Base-by-base conservation (phyloP, 2,797 vertebrate species). In the Galagoides demidoff region DNA sequence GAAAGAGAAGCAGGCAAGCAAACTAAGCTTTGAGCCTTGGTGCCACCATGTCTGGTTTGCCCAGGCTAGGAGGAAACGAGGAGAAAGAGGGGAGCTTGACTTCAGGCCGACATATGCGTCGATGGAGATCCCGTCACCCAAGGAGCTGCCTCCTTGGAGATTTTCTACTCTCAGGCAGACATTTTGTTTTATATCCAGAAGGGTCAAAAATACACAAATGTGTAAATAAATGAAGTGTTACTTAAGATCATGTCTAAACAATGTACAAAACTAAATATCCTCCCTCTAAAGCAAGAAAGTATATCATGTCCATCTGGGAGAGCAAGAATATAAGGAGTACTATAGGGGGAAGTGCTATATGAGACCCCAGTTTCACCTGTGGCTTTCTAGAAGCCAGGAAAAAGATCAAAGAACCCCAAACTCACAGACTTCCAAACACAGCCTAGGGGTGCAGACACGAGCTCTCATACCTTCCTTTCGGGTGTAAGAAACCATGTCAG, bases 161-260 rank as follows among this genome's bases (percentile, higher is more conserved):
- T 37, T 59, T 37, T 87, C 89, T 88, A 25, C 71, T 71, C 79
- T 92, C 52, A 45, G 43, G 25, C 31, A 92, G 70, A 94, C 34
- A 70, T 57, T 92, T 23, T 73, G 25, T 57, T 85, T 76, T 77
- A 97, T 37, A 94, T 92, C 39, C 61, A 78, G 68, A 86, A 74
- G 59, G 31, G n/a, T 59, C 74, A 55, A 93, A 96, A 94, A 63
- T 13, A 91, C 13, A 63, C 11, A 83, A 92, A 92, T 11, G n/a
- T 23, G 14, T 90, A 94, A 96, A 96, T 86, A 96, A 84, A 83
- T 49, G 37, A 96, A 95, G 66, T n/a, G 23, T 61, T 31, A 93
- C 70, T 95, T 74, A 88, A 92, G 84, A 93, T 68, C 61, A 77
- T 0, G 4, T 83, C 91, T 94, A 96, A 97, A 61, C 71, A 68